phyloP scores from a whole-genome alignment of 1,140 invertebrate genomes.

The Euglossa dilemma region DNA sequence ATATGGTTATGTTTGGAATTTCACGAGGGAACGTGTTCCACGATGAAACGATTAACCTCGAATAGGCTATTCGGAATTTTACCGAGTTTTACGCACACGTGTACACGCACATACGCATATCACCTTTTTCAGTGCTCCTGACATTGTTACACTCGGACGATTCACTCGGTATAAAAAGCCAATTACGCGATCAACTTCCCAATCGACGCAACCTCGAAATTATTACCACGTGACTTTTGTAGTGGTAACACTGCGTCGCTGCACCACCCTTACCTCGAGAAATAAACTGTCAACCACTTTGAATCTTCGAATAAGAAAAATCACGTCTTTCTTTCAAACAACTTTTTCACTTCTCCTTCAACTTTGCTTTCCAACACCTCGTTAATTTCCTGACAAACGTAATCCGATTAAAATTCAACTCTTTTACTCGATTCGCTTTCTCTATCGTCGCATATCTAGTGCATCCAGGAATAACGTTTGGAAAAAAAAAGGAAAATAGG shows the following conservation, averaged over 20 bases:
- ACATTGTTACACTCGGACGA: conserved; percentile 1
- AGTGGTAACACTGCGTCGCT: conserved; percentile 6
- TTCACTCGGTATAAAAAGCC: background rate
- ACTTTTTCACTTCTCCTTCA: too few relatives aligned
- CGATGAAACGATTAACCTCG: background rate
- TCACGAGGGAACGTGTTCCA: background rate
- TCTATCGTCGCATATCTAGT: too few relatives aligned
- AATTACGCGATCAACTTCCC: background rate
- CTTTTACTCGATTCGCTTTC: too few relatives aligned
- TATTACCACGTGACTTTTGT: background rate
- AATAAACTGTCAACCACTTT: background rate
- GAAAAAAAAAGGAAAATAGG: too few relatives aligned
- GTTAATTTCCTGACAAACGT: too few relatives aligned
- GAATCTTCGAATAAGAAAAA: background rate
- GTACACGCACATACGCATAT: background rate
- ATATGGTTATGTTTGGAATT: conserved; percentile 27
- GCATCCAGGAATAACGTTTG: too few relatives aligned
- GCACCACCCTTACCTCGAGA: background rate
- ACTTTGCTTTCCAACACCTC: too few relatives aligned
- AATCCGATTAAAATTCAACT: too few relatives aligned
- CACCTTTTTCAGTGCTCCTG: conserved; percentile 35
- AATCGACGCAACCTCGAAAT: background rate
- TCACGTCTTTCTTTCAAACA: background rate
- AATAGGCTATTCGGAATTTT: too few relatives aligned
- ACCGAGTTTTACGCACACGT: background rate